Conservation (phyloP, 2,888 invertebrate species). For the Desoria tigrina region DNA sequence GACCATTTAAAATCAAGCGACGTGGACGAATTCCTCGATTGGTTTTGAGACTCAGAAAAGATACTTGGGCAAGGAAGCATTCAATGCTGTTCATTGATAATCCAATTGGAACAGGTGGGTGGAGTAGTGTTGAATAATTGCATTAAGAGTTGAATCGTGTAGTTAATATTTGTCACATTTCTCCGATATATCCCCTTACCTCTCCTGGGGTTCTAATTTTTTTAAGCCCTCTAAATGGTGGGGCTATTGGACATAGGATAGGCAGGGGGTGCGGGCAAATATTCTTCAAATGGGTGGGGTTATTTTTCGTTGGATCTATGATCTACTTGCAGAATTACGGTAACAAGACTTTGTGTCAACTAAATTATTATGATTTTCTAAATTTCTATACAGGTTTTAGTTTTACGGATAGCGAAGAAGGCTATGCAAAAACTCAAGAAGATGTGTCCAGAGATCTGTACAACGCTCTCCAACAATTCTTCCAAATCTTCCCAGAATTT, state of each 20-base stretch:
- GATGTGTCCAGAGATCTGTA: conserved; percentile 80
- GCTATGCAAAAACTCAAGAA: conserved; percentile 76
- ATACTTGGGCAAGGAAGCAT: conserved; percentile 77
- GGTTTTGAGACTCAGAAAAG: conserved; percentile 57
- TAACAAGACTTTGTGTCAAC: too few relatives aligned
- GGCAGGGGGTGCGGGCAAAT: not conserved
- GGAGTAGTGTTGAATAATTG: not conserved
- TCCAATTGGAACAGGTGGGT: conserved; percentile 74
- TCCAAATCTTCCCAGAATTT: conserved; percentile 75
- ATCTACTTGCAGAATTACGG: too few relatives aligned
- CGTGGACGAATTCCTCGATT: conserved; percentile 42
- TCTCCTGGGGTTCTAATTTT: too few relatives aligned
- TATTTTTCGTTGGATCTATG: not conserved
- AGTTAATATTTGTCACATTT: not conserved
- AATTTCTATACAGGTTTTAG: conserved; percentile 70
- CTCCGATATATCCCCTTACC: not conserved
- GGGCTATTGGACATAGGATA: too few relatives aligned
- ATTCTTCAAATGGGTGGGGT: not conserved
- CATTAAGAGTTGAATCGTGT: too few relatives aligned
- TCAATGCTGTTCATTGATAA: conserved; percentile 87
- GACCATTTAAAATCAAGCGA: conserved; percentile 60
- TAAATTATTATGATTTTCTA: too few relatives aligned
- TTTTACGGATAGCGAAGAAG: conserved; percentile 73
- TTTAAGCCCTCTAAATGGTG: too few relatives aligned
- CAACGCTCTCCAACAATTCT: conserved; percentile 76